Percentiles rank a stretch among this genome's conserved stretches.
Evolutionary conservation across 2,113 vertebrate species (phyloP).

Genomic region (Embiotoca jacksoni): DNA sequence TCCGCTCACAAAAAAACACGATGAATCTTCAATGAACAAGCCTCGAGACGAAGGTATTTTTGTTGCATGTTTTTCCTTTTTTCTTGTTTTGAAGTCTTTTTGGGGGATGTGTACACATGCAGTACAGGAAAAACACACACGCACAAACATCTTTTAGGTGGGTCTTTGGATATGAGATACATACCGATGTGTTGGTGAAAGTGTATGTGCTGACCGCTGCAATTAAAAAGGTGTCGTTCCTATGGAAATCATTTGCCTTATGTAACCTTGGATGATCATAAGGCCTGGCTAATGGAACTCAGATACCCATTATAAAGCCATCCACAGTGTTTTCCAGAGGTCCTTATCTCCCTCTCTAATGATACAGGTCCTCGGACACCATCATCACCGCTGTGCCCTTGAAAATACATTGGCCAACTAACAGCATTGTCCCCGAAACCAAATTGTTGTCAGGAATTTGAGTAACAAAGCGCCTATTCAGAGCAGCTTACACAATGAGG

Average conservation of each 20-base stretch:
- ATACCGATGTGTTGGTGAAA: conserved; percentile 71
- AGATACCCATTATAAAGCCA: conserved; percentile 46
- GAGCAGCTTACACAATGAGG: conserved; percentile 52
- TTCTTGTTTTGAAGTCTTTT: conserved; percentile 87
- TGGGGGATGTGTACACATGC: conserved; percentile 73
- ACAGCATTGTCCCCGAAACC: conserved; percentile 40
- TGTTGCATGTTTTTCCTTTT: conserved; percentile 91
- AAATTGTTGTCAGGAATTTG: conserved; percentile 44
- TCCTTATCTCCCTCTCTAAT: conserved; percentile 42
- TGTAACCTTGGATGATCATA: conserved; percentile 50
- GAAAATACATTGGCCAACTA: conserved; percentile 55
- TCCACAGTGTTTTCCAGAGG: conserved; percentile 51
- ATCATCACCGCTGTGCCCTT: conserved; percentile 57
- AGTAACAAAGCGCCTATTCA: conserved; percentile 62
- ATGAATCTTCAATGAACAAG: conserved; percentile 90
- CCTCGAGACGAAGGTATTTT: conserved; percentile 91
- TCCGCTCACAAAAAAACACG: conserved; percentile 97
- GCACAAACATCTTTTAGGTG: conserved; percentile 59
- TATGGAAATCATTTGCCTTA: conserved; percentile 49
- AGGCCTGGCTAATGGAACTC: conserved; percentile 46
- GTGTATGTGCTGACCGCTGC: conserved; percentile 61
- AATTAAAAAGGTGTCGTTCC: conserved; percentile 48
- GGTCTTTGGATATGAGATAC: conserved; percentile 63
- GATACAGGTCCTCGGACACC: conserved; percentile 26
- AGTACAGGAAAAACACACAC: conserved; percentile 49